Conservation (phyloP, 1,140 invertebrate genomes). For the Apis mellifera region Amel_HAv3.1 CM009937.2:3245501-3246000, state of each 20-base stretch:
- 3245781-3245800: conserved; percentile 95
- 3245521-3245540: background rate
- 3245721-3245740: conserved; percentile 99
- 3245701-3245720: conserved; percentile 97
- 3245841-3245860: conserved; percentile 96
- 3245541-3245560: conserved; percentile 83
- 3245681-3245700: conserved; percentile 96
- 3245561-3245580: conserved; percentile 98
- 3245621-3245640: conserved; percentile 96
- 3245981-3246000: conserved; percentile 68
- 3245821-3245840: conserved; percentile 95
- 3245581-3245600: conserved; percentile 95
- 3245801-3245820: conserved; percentile 96
- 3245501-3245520: too few species aligned
- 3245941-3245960: conserved; percentile 43
- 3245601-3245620: conserved; percentile 98
- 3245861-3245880: conserved; percentile 96
- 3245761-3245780: conserved; percentile 93
- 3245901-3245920: conserved; percentile 43
- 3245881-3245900: conserved; percentile 92
- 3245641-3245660: conserved; percentile 88
- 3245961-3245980: conserved; percentile 70
- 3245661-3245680: conserved; percentile 90
- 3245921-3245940: conserved; percentile 23
- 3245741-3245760: conserved; percentile 99